Base-by-base conservation (phyloP, 2,888 invertebrate genomes). In the Andrena bicolor region DNA sequence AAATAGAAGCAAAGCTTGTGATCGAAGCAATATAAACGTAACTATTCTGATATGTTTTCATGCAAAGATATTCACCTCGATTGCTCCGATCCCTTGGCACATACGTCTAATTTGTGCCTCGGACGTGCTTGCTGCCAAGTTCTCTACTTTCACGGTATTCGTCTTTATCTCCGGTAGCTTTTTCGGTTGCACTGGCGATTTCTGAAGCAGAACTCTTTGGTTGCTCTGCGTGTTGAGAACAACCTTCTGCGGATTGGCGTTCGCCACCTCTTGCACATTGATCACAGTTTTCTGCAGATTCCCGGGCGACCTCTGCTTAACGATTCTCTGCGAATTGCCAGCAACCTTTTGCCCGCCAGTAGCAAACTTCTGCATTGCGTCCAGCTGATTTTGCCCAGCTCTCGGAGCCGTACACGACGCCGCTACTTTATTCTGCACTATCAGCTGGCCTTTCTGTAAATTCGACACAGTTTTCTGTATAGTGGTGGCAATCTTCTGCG, bases 41-140 rank as follows among this genome's bases (percentile, higher is more conserved):
- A 10, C 30, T 49, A 13, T 64, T 64, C 32, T 77, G 28, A 69
- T 75, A 56, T 35, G 49, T 78, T 80, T 72, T 90, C 87, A 91
- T 74, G 88, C 89, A 90, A 91, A 91, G 66, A 92, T 92, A 91
- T 90, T 93, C 91, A 95, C 95, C 95, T 95, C 94, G 74, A 95
- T 92, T 48, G 92, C 94, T 82, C 95, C 95, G 84, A 95, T 94
- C 82, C 94, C 94, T 86, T 94, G 94, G 88, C 95, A 94, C 94
- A 95, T 93, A 85, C 94, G 93, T 76, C 94, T 93, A 84, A 95
- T 93, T 89, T 94, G 94, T 49, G 92, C 89, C 88, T 94, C 94
- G 13, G 94, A 93, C 10, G 95, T 95, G 83, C 94, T 94, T 20
- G 94, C 94, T 48, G 95, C 94, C 81, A 95, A 90, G 90, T 95